A percentile compares a stretch with the other conserved stretches of the same genome.
Conservation (phyloP, 1,140 invertebrate species). For the Bemisia tabaci region DNA sequence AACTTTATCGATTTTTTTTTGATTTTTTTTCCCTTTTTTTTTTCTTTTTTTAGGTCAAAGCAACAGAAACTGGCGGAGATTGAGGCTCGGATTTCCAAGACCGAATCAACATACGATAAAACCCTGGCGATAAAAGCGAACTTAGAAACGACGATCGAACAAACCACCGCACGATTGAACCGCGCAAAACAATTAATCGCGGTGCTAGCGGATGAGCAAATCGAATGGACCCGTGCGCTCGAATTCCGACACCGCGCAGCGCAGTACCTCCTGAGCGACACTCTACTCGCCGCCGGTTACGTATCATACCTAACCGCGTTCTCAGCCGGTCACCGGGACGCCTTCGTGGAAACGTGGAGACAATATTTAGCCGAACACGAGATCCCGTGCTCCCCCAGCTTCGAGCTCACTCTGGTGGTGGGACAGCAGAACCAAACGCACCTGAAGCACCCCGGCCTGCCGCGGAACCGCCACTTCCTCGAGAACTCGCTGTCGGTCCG, state of each 20-base stretch:
- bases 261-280: conserved; percentile 48
- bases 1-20: too few species aligned
- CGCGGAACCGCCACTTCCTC: conserved; percentile 66
- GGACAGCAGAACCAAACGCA: conserved; percentile 72
- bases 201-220: conserved; percentile 60
- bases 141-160: conserved; percentile 46
- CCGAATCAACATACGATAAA: conserved; percentile 50
- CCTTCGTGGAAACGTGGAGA: conserved; percentile 54
- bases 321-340: conserved; percentile 53
- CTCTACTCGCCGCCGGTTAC: conserved; percentile 66
- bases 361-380: conserved; percentile 39
- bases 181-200: conserved; percentile 68
- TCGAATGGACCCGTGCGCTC: conserved; percentile 6
- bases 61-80: conserved; percentile 58
- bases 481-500: conserved; percentile 81
- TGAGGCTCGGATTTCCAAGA: conserved; percentile 47
- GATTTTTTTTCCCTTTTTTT: too few species aligned
- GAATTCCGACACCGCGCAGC: conserved; percentile 25
- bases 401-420: conserved; percentile 55
- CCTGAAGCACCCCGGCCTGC: conserved; percentile 72
- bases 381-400: conserved; percentile 54
- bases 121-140: conserved; percentile 41
- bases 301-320: conserved; percentile 83
- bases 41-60: too few species aligned
- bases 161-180: conserved; percentile 60